Conservation (phyloP, 2,797 vertebrate genomes). For the Trachurus trachurus region DNA sequence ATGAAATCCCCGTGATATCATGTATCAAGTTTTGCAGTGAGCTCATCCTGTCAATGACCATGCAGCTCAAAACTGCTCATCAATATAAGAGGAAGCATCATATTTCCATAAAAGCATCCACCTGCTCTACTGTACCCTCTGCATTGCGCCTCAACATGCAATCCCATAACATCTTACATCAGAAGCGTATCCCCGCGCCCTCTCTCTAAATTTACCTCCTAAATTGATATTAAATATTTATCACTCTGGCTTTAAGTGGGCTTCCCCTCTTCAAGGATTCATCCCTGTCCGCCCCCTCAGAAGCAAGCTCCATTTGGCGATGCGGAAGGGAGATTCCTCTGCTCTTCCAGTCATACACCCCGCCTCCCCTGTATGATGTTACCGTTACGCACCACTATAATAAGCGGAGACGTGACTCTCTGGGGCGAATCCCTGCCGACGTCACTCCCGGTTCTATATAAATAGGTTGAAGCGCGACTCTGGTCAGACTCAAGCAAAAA, state of each 20-base stretch:
- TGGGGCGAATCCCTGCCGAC: conserved; percentile 85
- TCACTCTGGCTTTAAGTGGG: conserved; percentile 62
- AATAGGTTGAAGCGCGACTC: conserved; percentile 72
- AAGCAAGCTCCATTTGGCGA: conserved; percentile 73
- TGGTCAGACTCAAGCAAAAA: conserved; percentile 65
- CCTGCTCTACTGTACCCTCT: neutral
- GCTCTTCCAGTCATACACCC: conserved; percentile 74
- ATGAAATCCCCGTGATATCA: too few relatives aligned
- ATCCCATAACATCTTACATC: conserved; percentile 11
- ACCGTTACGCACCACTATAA: conserved; percentile 82
- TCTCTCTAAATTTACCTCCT: conserved; percentile 3
- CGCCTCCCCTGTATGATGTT: conserved; percentile 73
- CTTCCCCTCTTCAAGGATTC: conserved; percentile 65
- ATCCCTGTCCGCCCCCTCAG: conserved; percentile 68
- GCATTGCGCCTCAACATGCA: neutral
- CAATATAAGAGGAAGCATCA: neutral
- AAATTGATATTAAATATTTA: conserved; percentile 59
- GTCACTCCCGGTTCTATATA: conserved; percentile 82
- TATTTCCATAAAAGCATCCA: conserved; percentile 6
- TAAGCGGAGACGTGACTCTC: conserved; percentile 81
- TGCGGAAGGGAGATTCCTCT: conserved; percentile 85
- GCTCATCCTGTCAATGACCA: conserved; percentile 8
- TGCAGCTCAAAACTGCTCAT: conserved; percentile 4
- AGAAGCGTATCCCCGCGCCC: neutral
- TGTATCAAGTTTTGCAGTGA: neutral